phyloP scores from a whole-genome alignment of 2,113 vertebrate species.

The Myrmecophaga tridactyla region DNA sequence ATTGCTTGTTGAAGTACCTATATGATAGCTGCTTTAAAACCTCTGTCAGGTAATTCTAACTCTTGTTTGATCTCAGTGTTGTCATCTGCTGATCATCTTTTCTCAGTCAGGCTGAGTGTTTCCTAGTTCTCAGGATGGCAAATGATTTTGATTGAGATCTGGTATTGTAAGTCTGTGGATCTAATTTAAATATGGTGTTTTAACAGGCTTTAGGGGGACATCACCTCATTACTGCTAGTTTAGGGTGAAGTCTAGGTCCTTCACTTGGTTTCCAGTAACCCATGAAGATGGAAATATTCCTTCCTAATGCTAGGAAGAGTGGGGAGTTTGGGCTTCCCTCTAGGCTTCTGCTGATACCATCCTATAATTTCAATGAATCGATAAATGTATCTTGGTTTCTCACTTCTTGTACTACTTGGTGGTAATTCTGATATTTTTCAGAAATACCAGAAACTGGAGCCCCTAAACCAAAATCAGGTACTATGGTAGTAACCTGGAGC shows the following conservation, averaged over 20 bases:
- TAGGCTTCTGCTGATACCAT: not conserved
- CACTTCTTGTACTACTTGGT: too few relatives aligned
- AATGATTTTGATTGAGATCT: not conserved
- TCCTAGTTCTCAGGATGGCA: not conserved
- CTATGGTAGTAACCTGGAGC: too few relatives aligned
- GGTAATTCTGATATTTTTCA: too few relatives aligned
- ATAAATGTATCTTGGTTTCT: too few relatives aligned
- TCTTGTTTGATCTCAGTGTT: not conserved
- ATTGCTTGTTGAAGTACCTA: not conserved
- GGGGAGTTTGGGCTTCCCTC: not conserved
- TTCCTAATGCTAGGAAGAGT: not conserved
- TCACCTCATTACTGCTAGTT: not conserved
- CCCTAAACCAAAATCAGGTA: too few relatives aligned
- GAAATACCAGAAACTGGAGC: too few relatives aligned
- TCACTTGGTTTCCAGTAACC: not conserved
- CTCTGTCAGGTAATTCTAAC: not conserved
- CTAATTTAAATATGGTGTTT: not conserved
- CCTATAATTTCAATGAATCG: too few relatives aligned
- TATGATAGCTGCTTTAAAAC: slow-evolving; percentile 14
- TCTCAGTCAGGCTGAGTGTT: not conserved
- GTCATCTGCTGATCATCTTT: not conserved
- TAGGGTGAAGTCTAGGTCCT: not conserved
- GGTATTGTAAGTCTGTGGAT: not conserved
- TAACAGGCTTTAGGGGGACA: not conserved
- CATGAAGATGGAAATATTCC: not conserved